Evolutionary conservation across 1,140 invertebrate species (phyloP).

Genomic region (Coelopa frigida): DNA sequence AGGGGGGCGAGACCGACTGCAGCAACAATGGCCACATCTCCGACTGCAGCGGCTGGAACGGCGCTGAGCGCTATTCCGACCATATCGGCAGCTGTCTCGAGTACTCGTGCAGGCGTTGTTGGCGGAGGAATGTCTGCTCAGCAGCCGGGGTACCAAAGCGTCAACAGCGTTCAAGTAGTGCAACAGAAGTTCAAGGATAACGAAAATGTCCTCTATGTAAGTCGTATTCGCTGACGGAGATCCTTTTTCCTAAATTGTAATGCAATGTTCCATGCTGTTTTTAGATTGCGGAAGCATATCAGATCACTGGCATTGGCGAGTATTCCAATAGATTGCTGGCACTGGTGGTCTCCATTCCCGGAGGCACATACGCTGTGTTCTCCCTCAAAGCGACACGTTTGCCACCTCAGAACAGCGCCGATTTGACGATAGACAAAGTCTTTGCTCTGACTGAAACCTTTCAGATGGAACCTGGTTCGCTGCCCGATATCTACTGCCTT

Average conservation of each 20-base stretch:
- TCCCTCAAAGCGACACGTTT: slow-evolving; percentile 53
- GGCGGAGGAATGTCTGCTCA: slow-evolving; percentile 1
- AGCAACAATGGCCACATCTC: too few species aligned
- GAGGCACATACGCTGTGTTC: slow-evolving; percentile 55
- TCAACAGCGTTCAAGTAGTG: slow-evolving; percentile 21
- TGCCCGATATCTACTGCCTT: too few species aligned
- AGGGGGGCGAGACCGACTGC: too few species aligned
- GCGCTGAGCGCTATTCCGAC: slow-evolving; percentile 10
- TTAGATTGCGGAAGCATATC: slow-evolving; percentile 41
- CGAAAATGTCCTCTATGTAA: slow-evolving; percentile 31
- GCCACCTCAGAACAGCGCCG: slow-evolving; percentile 52
- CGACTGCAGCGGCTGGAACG: too few species aligned
- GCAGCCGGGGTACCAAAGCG: too few species aligned
- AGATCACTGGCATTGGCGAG: slow-evolving; percentile 36
- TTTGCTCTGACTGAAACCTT: slow-evolving; percentile 63
- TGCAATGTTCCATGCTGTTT: neutral
- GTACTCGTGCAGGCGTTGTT: neutral
- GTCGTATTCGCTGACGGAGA: slow-evolving; percentile 11
- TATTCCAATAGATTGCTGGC: slow-evolving; percentile 51
- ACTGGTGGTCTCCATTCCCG: slow-evolving; percentile 55
- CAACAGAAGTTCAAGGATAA: slow-evolving; percentile 38
- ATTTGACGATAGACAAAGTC: slow-evolving; percentile 58
- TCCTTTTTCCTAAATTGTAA: neutral
- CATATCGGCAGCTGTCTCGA: slow-evolving; percentile 12
- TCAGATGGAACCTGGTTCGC: too few species aligned